phyloP scores from a whole-genome alignment of 2,113 vertebrate species.

The Echinops telfairi region DNA sequence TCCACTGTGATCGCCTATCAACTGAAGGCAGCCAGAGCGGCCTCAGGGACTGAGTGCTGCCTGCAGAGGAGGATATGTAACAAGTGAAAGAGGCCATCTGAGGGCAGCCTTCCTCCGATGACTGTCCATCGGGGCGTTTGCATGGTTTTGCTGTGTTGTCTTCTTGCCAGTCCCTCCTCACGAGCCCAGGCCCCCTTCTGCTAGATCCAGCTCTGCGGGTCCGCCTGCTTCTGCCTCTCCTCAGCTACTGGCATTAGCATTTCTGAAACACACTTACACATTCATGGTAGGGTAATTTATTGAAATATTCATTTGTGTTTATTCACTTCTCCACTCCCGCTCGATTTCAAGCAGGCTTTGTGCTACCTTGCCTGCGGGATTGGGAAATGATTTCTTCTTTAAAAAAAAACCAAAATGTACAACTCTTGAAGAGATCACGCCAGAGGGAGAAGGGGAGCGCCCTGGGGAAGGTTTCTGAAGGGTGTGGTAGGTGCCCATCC shows the following conservation, averaged over 20 bases:
- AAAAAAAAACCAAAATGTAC: not conserved
- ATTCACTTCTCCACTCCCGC: not conserved
- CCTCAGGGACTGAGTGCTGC: not conserved
- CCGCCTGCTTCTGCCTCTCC: no score
- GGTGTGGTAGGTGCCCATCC: not conserved
- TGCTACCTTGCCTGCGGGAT: not conserved
- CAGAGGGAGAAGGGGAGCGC: not conserved
- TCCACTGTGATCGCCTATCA: not conserved
- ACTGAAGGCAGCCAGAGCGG: not conserved
- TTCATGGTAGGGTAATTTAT: not conserved
- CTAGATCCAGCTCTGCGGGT: not conserved
- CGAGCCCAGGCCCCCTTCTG: accelerated
- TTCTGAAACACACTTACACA: not conserved
- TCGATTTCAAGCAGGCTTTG: not conserved
- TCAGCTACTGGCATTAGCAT: not conserved
- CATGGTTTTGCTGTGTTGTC: not conserved
- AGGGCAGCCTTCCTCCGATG: not conserved
- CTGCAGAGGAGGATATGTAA: not conserved
- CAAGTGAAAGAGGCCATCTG: not conserved
- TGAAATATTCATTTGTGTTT: not conserved
- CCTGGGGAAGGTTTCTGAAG: not conserved
- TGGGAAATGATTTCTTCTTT: not conserved
- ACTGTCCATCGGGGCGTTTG: not conserved
- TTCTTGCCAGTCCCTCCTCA: accelerated
- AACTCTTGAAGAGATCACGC: not conserved